These are phyloP conservation scores for Macroteleia sp. DNA, from an alignment of 2,888 invertebrate species.

Conservation along the genomic window DNA sequence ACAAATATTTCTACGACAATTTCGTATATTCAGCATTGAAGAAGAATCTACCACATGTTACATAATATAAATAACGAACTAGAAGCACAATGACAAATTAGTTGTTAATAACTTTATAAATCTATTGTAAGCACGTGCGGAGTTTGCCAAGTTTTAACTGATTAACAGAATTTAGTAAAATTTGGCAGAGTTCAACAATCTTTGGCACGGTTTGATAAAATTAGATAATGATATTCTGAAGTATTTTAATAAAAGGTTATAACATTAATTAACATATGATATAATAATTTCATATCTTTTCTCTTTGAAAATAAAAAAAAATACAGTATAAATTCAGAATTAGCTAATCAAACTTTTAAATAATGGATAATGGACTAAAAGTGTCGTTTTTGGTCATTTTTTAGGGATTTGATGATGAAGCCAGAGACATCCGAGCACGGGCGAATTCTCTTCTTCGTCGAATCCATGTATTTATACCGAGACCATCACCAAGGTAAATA, in stretches of 20 bases:
- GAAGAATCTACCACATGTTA: too few species aligned
- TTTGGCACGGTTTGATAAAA: neutral
- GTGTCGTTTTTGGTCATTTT: conserved; percentile 56
- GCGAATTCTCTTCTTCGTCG: conserved; percentile 90
- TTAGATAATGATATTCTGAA: neutral
- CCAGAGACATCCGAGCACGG: conserved; percentile 91
- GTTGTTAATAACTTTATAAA: conserved; percentile 11
- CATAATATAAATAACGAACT: conserved; percentile 7
- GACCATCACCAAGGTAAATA: conserved; percentile 87
- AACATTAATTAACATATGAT: too few species aligned
- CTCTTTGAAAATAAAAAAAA: too few species aligned
- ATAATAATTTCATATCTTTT: too few species aligned
- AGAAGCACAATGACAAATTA: conserved; percentile 5
- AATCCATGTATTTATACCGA: conserved; percentile 90
- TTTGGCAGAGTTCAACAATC: conserved; percentile 56
- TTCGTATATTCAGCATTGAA: too few species aligned
- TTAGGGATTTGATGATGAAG: conserved; percentile 93
- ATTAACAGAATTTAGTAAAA: conserved; percentile 21
- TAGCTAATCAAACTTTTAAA: too few species aligned
- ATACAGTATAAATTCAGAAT: too few species aligned
- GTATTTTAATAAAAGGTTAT: too few species aligned
- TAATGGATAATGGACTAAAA: neutral
- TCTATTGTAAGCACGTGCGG: conserved; percentile 9
- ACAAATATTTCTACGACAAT: too few species aligned
- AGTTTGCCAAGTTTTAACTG: conserved; percentile 25